Evolutionary conservation across 2,888 invertebrate species (phyloP).

Genomic region (Tanytarsus gracilentus): DNA sequence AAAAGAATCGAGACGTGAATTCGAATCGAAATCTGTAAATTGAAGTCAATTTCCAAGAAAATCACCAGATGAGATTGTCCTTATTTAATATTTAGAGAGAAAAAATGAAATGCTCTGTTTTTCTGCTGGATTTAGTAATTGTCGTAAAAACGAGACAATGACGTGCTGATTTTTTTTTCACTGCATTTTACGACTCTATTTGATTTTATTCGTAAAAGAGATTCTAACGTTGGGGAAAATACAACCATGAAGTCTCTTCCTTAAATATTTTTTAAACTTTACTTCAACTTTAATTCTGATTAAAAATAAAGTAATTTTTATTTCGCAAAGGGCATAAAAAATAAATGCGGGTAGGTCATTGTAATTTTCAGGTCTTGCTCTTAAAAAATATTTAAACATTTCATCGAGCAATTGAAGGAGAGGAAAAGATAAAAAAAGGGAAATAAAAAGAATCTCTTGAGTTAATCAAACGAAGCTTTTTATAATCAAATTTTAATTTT

Average conservation of each 20-base stretch:
- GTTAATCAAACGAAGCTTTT: slow-evolving; percentile 25
- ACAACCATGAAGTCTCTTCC: too few relatives aligned
- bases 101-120: slow-evolving; percentile 8
- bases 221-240: too few relatives aligned
- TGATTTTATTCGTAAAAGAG: slow-evolving; percentile 1
- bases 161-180: slow-evolving; percentile 4
- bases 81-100: slow-evolving; percentile 2
- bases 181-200: slow-evolving; percentile 25
- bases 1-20: not conserved
- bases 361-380: not conserved
- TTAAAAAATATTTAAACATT: not conserved
- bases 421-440: too few relatives aligned
- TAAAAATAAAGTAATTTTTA: too few relatives aligned
- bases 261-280: too few relatives aligned
- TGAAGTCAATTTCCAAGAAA: slow-evolving; percentile 7
- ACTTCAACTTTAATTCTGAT: slow-evolving; percentile 22
- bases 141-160: slow-evolving; percentile 1
- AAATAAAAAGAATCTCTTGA: not conserved
- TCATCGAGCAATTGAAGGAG: not conserved
- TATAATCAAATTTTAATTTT: slow-evolving; percentile 28
- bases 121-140: not conserved
- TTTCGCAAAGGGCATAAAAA: too few relatives aligned
- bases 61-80: not conserved
- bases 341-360: too few relatives aligned
- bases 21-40: slow-evolving; percentile 22